Conservation (phyloP, 2,113 vertebrate species). For the Dromaius novaehollandiae region DNA sequence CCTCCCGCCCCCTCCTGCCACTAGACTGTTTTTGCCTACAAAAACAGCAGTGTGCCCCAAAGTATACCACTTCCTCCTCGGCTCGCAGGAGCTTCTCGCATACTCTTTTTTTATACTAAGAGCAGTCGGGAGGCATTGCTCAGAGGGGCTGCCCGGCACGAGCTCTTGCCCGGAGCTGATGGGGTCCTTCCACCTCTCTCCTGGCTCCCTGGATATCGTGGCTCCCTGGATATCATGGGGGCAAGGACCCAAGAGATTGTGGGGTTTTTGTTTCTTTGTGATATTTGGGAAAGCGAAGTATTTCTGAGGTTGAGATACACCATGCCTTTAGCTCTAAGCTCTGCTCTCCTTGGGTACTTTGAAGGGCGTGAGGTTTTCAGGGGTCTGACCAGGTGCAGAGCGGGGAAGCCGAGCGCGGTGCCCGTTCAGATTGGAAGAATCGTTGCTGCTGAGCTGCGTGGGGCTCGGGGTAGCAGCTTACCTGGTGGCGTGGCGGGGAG, state of each 20-base stretch:
- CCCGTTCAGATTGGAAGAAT: background rate
- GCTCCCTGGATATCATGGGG: fast-evolving
- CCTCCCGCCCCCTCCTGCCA: background rate
- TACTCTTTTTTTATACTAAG: background rate
- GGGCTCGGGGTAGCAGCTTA: background rate
- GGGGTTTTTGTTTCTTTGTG: background rate
- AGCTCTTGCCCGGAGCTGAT: fast-evolving
- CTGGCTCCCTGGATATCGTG: fast-evolving
- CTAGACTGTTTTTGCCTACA: background rate
- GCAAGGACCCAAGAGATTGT: background rate
- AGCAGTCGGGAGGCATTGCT: background rate
- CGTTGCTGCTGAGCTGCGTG: background rate
- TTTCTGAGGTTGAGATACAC: background rate
- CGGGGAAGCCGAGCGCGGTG: background rate
- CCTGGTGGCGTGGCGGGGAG: background rate
- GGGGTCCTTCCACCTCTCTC: background rate
- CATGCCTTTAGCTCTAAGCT: background rate
- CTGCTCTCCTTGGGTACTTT: background rate
- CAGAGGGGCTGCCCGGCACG: fast-evolving
- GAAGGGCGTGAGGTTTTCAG: background rate
- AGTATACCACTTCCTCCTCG: background rate
- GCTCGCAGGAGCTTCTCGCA: background rate
- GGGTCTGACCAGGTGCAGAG: fast-evolving
- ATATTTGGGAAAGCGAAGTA: background rate
- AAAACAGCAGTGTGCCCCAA: background rate